Percentiles rank a stretch among this genome's conserved stretches.
These are phyloP conservation scores for Apodemia zela DNA, from an alignment of 2,888 invertebrate genomes.

Conservation along the genomic window DNA sequence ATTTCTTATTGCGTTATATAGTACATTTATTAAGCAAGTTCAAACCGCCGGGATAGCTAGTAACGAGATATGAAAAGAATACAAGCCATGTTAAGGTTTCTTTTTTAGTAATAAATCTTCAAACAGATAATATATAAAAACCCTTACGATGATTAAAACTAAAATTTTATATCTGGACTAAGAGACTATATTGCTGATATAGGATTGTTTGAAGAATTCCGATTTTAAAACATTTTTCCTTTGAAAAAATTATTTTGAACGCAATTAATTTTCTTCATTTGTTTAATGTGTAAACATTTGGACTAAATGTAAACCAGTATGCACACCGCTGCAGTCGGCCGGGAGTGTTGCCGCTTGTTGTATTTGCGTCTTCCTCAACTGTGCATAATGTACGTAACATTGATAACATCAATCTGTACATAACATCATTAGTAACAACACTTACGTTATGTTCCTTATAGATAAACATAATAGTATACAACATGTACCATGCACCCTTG, in stretches of 20 bases:
- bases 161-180: not conserved
- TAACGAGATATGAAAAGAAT: not conserved
- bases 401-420: slow-evolving; percentile 37
- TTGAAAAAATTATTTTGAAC: not conserved
- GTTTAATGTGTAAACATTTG: slow-evolving; percentile 41
- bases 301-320: slow-evolving; percentile 76
- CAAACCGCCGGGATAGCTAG: too few relatives aligned
- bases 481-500: slow-evolving; percentile 27
- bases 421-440: slow-evolving; percentile 33
- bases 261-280: not conserved
- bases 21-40: too few relatives aligned
- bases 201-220: not conserved
- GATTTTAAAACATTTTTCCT: not conserved
- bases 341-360: slow-evolving; percentile 70
- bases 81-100: not conserved
- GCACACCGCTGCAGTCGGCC: slow-evolving; percentile 56
- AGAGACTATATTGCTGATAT: too few relatives aligned
- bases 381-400: slow-evolving; percentile 41
- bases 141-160: not conserved
- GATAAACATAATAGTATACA: slow-evolving; percentile 28
- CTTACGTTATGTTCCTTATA: slow-evolving; percentile 32
- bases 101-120: not conserved
- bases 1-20: too few relatives aligned
- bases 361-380: slow-evolving; percentile 72
- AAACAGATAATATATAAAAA: not conserved